These are phyloP conservation scores for Artibeus jamaicensis DNA, from an alignment of 2,797 vertebrate species.

Conservation along the genomic window DNA sequence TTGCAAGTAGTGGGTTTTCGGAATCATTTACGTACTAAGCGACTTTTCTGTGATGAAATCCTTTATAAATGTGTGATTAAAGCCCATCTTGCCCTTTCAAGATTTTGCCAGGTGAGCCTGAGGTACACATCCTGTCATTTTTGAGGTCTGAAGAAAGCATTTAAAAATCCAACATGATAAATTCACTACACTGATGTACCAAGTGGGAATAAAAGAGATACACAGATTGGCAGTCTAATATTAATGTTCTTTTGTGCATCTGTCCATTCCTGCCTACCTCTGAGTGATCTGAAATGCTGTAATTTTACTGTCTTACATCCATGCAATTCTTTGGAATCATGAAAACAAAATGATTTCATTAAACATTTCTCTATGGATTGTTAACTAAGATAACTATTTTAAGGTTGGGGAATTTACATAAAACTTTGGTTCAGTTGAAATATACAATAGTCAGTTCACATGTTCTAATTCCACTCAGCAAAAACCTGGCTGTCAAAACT, in stretches of 20 bases:
- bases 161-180: not conserved
- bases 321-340: slow-evolving; percentile 4
- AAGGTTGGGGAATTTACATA: not conserved
- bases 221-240: not conserved
- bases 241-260: not conserved
- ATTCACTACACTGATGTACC: not conserved
- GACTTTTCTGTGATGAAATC: not conserved
- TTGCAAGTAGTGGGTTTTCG: not conserved
- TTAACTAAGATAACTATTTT: slow-evolving; percentile 3
- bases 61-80: not conserved
- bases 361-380: not conserved
- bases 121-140: not conserved
- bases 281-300: not conserved
- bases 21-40: not conserved
- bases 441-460: not conserved
- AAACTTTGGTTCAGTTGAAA: not conserved
- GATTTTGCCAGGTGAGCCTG: not conserved
- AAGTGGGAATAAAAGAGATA: not conserved
- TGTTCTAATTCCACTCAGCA: not conserved
- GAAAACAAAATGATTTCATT: slow-evolving; percentile 6
- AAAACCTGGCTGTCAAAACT: not conserved
- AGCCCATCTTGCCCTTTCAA: not conserved
- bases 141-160: not conserved
- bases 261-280: not conserved
- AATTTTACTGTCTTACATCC: not conserved